Base-by-base conservation (phyloP, 2,888 invertebrate species). In the Rhingia rostrata region DNA sequence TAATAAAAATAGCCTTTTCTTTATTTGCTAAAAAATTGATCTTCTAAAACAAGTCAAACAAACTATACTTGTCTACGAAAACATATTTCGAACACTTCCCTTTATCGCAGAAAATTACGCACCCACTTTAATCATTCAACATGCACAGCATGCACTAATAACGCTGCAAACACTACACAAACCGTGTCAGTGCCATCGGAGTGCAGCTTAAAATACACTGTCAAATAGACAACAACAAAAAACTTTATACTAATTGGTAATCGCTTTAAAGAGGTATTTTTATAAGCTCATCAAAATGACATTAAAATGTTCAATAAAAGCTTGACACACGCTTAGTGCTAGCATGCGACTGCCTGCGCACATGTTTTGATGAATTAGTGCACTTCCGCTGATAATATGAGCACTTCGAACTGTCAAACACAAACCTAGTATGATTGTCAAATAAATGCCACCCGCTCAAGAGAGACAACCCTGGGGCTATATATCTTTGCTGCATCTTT, bases 311-410 rank as follows among this genome's bases (percentile, higher is more conserved):
- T 66, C 33, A n/a, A 35, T 33, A 78, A 63, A 73, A 69, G 45
- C 63, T 78, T 73, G 82, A 61, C 78, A 69, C 67, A 60, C 64
- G 79, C 37, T 45, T 56, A 63, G 51, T 32, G 49, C 32, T 51
- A 63, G 39, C 73, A 61, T 35, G 39, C 45, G 37, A 53, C 61
- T 33, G 54, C 37, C 79, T 51, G 56, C 78, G 30, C 33, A 33
- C 14, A 58, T 63, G 63, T 56, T 79, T 64, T 53, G 47, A 45
- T 4, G 67, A 84, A 84, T 84, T 84, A 74, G 64, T 67, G 64
- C 79, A 79, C 69, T 64, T 79, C 74, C 83, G 60, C 54, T 64
- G 60, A 74, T 56, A 70, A 69, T 70, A 53, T 66, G 60, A 70
- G 58, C 78, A 73, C 73, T 67, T 22, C 22, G 3, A 39, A 37